Percentiles rank a stretch among this genome's conserved stretches.
phyloP scores from a whole-genome alignment of 2,113 vertebrate species.

The Xenus cinereus region DNA sequence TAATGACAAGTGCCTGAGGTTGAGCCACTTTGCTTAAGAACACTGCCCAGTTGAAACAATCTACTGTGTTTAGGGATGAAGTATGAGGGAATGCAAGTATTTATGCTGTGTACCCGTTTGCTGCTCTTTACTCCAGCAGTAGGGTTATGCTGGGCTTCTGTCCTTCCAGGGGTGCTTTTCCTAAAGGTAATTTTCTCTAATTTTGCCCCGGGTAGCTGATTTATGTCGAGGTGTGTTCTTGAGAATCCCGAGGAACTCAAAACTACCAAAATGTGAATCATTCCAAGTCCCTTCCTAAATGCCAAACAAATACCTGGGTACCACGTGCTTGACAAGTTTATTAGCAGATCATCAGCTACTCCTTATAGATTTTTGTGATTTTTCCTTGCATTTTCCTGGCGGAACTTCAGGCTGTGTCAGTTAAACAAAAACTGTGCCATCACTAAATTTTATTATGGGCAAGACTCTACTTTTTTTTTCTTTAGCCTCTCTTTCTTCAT shows the following conservation, averaged over 20 bases:
- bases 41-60: neutral
- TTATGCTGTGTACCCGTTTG: neutral
- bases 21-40: neutral
- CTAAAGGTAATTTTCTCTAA: neutral
- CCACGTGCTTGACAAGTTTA: neutral
- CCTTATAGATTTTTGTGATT: neutral
- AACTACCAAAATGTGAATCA: neutral
- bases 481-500: neutral
- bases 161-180: neutral
- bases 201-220: neutral
- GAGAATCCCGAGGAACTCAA: neutral
- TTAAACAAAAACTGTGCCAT: neutral
- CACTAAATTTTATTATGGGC: neutral
- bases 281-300: neutral
- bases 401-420: neutral
- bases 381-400: neutral
- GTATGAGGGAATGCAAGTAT: neutral
- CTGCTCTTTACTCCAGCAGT: neutral
- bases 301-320: neutral
- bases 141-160: neutral
- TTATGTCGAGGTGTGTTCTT: rapidly evolving
- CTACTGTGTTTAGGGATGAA: neutral
- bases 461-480: neutral
- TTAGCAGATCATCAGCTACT: neutral
- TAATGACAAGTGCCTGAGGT: neutral